Evolutionary conservation across 1,140 invertebrate species (phyloP).

Genomic region (Trichonephila clavata): DNA sequence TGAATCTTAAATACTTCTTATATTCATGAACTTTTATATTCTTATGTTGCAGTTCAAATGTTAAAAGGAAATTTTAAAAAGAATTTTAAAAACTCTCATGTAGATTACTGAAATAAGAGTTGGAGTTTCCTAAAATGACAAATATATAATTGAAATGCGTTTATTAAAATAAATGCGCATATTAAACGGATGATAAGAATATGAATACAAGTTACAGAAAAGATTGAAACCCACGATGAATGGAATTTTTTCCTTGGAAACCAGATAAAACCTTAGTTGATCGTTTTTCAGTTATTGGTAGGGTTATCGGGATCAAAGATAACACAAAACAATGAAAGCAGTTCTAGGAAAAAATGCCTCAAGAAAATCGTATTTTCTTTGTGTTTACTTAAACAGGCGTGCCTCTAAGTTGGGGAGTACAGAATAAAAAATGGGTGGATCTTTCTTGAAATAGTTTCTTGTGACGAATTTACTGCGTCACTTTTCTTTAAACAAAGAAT

Average conservation of each 20-base stretch:
- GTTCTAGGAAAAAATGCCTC: background rate
- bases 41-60: no score
- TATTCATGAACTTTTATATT: no score
- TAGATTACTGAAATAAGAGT: no score
- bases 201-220: background rate
- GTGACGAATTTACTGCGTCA: background rate
- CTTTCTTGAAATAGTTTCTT: background rate
- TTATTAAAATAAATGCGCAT: background rate
- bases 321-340: background rate
- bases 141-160: background rate
- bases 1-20: no score
- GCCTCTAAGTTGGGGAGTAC: background rate
- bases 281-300: background rate
- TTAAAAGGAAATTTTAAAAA: no score
- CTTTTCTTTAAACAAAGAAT: background rate
- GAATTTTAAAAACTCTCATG: no score
- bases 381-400: background rate
- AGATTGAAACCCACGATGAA: background rate
- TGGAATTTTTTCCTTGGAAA: background rate
- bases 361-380: background rate
- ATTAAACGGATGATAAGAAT: background rate
- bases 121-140: background rate
- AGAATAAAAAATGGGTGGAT: background rate
- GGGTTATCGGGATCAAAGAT: background rate
- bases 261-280: background rate